Evolutionary conservation across 2,113 vertebrate species (phyloP).

Genomic region (Urocitellus parryii): DNA sequence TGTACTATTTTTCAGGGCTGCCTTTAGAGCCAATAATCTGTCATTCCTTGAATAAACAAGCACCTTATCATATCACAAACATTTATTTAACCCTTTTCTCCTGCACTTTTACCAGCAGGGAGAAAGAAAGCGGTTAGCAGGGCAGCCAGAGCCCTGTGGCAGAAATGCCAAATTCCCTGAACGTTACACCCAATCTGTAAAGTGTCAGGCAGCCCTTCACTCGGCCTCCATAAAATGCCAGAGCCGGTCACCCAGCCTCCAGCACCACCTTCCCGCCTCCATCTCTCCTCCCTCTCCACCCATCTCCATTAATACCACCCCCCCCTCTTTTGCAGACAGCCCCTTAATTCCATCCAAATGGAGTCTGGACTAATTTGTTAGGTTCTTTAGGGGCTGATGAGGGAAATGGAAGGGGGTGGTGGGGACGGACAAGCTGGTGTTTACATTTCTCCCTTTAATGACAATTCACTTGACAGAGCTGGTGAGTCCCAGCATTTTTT

Average conservation of each 20-base stretch:
- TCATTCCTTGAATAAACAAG: slow-evolving; percentile 94
- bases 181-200: slow-evolving; percentile 89
- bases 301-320: slow-evolving; percentile 80
- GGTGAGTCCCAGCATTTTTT: slow-evolving; percentile 78
- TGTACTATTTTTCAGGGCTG: slow-evolving; percentile 90
- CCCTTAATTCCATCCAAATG: slow-evolving; percentile 83
- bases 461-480: slow-evolving; percentile 81
- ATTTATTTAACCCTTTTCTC: slow-evolving; percentile 99
- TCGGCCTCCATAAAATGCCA: slow-evolving; percentile 81
- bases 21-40: slow-evolving; percentile 91
- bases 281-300: slow-evolving; percentile 58
- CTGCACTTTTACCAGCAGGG: slow-evolving; percentile 89
- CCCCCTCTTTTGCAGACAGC: slow-evolving; percentile 80
- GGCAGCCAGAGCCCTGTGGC: slow-evolving; percentile 87
- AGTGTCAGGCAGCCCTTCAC: slow-evolving; percentile 86
- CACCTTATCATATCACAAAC: slow-evolving; percentile 99
- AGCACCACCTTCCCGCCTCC: slow-evolving; percentile 76
- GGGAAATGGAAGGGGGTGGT: slow-evolving; percentile 55
- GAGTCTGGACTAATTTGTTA: slow-evolving; percentile 86
- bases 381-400: slow-evolving; percentile 68
- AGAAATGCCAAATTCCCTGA: slow-evolving; percentile 90
- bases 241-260: slow-evolving; percentile 82
- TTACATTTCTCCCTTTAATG: slow-evolving; percentile 88
- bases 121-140: slow-evolving; percentile 88
- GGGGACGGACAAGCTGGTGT: slow-evolving; percentile 75